These are phyloP conservation scores for Drusus annulatus DNA, from an alignment of 1,140 invertebrate genomes.

Conservation along the genomic window DNA sequence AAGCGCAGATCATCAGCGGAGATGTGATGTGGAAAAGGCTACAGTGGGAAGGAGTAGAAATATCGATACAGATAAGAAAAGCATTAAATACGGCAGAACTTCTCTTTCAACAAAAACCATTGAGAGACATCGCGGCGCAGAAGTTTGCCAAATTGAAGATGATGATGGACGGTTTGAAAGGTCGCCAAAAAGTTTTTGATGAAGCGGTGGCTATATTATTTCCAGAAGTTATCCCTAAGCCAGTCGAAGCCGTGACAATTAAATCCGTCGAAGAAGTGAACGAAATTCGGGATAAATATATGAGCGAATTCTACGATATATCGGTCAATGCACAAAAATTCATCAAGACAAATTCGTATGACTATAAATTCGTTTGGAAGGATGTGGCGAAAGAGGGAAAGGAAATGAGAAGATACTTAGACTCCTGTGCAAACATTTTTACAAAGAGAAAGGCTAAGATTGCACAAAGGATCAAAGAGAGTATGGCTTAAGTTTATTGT, in stretches of 20 bases:
- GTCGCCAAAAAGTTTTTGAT: slow-evolving; percentile 68
- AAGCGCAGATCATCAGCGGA: slow-evolving; percentile 63
- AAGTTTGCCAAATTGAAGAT: slow-evolving; percentile 66
- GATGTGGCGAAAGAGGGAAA: slow-evolving; percentile 65
- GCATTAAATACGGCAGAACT: slow-evolving; percentile 67
- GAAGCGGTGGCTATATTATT: slow-evolving; percentile 70
- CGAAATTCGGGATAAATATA: slow-evolving; percentile 63
- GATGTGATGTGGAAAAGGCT: slow-evolving; percentile 68
- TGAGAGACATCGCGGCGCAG: slow-evolving; percentile 67
- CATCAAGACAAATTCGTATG: slow-evolving; percentile 64
- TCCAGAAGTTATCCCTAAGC: slow-evolving; percentile 67
- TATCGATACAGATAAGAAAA: slow-evolving; percentile 69
- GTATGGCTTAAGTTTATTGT: background rate
- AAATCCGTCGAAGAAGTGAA: slow-evolving; percentile 61
- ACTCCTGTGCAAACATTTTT: slow-evolving; percentile 59
- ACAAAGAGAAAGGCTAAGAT: slow-evolving; percentile 1
- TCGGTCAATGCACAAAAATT: slow-evolving; percentile 60
- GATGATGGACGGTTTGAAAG: slow-evolving; percentile 70
- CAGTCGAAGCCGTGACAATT: slow-evolving; percentile 62
- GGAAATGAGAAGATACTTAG: slow-evolving; percentile 64
- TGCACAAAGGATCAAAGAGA: background rate
- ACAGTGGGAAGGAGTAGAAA: slow-evolving; percentile 68
- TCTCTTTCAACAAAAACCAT: slow-evolving; percentile 68
- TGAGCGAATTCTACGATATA: slow-evolving; percentile 63
- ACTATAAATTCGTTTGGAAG: slow-evolving; percentile 65